Percentiles rank a stretch among this genome's conserved stretches.
Evolutionary conservation across 2,797 vertebrate genomes (phyloP).

Genomic region (Buceros bicornis): DNA sequence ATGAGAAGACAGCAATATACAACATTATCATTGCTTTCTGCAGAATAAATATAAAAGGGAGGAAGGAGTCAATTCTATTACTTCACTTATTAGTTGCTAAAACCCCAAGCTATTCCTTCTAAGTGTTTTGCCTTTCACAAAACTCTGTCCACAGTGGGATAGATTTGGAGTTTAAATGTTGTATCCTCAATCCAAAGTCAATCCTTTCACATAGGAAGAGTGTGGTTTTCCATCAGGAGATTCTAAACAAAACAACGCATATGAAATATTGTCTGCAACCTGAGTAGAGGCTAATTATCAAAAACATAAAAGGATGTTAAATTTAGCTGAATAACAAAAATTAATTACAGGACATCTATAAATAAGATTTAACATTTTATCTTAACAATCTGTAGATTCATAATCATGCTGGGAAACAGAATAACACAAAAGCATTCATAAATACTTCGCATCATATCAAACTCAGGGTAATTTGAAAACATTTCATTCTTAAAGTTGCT

Average conservation of each 20-base stretch:
- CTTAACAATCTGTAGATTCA: neutral
- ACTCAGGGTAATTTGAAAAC: neutral
- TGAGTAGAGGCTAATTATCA: conserved; percentile 59
- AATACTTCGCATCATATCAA: neutral
- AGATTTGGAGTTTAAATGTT: neutral
- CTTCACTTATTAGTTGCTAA: neutral
- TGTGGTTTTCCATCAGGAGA: neutral
- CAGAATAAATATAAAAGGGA: neutral
- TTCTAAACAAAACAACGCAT: neutral
- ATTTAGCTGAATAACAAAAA: conserved; percentile 50
- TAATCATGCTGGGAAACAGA: conserved; percentile 13
- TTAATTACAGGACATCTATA: conserved; percentile 13
- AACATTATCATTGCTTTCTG: neutral
- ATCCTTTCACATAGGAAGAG: neutral
- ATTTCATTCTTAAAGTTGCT: neutral
- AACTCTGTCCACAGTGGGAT: neutral
- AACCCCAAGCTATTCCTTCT: neutral
- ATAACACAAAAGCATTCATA: neutral
- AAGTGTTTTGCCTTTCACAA: neutral
- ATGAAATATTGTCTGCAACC: neutral
- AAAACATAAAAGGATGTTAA: conserved; percentile 50
- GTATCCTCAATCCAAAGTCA: neutral
- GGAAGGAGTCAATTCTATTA: neutral
- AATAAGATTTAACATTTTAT: conserved; percentile 34
- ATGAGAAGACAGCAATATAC: neutral